Base-by-base conservation (phyloP, 2,113 vertebrate species). In the Bothrops jararaca region DNA sequence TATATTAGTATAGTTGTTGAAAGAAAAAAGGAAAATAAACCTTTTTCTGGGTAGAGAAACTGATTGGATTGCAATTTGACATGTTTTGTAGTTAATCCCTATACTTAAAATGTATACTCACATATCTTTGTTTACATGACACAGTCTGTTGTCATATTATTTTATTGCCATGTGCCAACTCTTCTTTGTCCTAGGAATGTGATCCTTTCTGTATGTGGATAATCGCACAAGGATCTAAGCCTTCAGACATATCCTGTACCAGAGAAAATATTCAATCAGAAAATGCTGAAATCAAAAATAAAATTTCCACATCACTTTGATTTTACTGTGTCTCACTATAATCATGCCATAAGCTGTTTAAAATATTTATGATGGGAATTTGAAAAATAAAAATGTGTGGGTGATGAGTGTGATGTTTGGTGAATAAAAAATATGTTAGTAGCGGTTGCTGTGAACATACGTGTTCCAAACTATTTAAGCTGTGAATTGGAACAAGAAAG, bases 311-410 rank as follows among this genome's bases (percentile, higher is more conserved):
- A 80, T 2, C 11, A 39, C 95, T 91, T 94, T 48, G 54, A 94
- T 58, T 29, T 80, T 80, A 80, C 34, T 39, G 3, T 9, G 7
- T 39, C 88, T 90, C 74, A 87, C 93, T 42, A 92, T 23, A 13
- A 92, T 23, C 11, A 52, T 95, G 92, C 92, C 58, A 52, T 95
- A 90, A 94, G 22, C 39, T 93, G 15, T 48, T 94, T 96, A 93
- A 15, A 94, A 96, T 95, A 96, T 96, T 96, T 89, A 95, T 85
- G 92, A 89, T 80, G 18, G 53, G 64, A 91, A 96, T 91, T 95
- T 95, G 54, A 95, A 94, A 96, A 96, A 86, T 95, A 94, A 95
- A 94, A 89, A 4, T 86, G 85, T 93, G 89, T 92, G 88, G 48
- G 54, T 93, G 89, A 53, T 90, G 92, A 92, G 26, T 53, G 53